These are phyloP conservation scores for Sesia bembeciformis DNA, from an alignment of 2,888 invertebrate species.

Conservation along the genomic window DNA sequence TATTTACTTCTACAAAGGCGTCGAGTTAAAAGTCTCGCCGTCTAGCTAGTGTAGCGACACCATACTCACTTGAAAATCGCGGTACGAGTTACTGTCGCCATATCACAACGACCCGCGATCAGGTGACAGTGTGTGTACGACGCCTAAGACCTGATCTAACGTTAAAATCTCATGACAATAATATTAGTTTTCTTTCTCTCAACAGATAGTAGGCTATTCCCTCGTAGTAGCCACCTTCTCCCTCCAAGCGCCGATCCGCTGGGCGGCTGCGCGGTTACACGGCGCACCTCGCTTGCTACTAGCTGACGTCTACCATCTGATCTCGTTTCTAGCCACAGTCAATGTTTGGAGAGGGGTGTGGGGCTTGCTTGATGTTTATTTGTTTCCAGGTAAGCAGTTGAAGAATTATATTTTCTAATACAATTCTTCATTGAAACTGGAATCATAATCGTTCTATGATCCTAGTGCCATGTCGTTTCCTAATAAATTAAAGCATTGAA, in stretches of 20 bases:
- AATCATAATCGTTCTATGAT: too few relatives aligned
- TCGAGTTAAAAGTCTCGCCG: too few relatives aligned
- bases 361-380: conserved; percentile 85
- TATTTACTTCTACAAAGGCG: too few relatives aligned
- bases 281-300: conserved; percentile 80
- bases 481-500: too few relatives aligned
- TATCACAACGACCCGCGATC: too few relatives aligned
- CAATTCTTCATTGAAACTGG: too few relatives aligned
- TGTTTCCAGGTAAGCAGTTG: conserved; percentile 80
- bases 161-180: neutral
- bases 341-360: conserved; percentile 93
- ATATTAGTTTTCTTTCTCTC: neutral
- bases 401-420: neutral
- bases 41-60: too few relatives aligned
- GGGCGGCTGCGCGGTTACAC: conserved; percentile 78
- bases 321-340: conserved; percentile 86
- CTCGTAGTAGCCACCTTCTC: conserved; percentile 82
- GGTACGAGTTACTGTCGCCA: too few relatives aligned
- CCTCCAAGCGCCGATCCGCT: conserved; percentile 82
- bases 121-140: too few relatives aligned
- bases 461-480: too few relatives aligned
- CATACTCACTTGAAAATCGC: too few relatives aligned
- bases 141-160: too few relatives aligned
- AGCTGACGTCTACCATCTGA: conserved; percentile 84
- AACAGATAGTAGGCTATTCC: conserved; percentile 82